Evolutionary conservation across 2,888 invertebrate genomes (phyloP).

Genomic region (Hyalella azteca): DNA sequence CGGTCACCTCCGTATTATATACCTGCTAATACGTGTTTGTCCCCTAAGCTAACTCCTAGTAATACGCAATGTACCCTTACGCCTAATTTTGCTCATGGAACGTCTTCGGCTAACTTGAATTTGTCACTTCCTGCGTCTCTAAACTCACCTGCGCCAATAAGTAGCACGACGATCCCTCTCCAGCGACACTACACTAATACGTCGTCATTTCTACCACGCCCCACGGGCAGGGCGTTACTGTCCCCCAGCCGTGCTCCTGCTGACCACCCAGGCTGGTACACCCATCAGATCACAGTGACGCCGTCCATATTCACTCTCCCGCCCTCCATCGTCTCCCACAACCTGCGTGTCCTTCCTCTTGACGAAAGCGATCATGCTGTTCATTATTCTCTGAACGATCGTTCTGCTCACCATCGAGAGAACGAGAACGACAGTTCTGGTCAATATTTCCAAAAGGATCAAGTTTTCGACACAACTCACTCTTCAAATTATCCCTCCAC

Average conservation of each 20-base stretch:
- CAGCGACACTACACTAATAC: slow-evolving; percentile 64
- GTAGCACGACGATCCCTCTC: slow-evolving; percentile 86
- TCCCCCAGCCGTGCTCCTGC: neutral
- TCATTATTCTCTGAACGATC: neutral
- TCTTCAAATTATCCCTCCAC: too few relatives aligned
- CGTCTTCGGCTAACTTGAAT: slow-evolving; percentile 18
- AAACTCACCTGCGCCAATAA: slow-evolving; percentile 76
- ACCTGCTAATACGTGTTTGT: too few relatives aligned
- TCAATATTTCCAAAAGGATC: too few relatives aligned
- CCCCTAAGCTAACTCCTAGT: too few relatives aligned
- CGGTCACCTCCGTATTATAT: too few relatives aligned
- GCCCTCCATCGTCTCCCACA: neutral
- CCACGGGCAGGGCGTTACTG: neutral
- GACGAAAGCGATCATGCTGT: neutral
- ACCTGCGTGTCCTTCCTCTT: neutral
- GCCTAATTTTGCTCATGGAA: too few relatives aligned
- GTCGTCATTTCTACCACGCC: slow-evolving; percentile 51
- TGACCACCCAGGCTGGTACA: neutral
- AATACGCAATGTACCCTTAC: too few relatives aligned
- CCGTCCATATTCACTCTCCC: neutral
- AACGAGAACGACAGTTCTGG: too few relatives aligned
- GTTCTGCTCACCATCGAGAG: too few relatives aligned
- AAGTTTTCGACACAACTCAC: too few relatives aligned
- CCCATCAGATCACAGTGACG: slow-evolving; percentile 5
- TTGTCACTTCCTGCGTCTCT: slow-evolving; percentile 36